phyloP scores from a whole-genome alignment of 2,113 vertebrate species.

The Ailuropoda melanoleuca region DNA sequence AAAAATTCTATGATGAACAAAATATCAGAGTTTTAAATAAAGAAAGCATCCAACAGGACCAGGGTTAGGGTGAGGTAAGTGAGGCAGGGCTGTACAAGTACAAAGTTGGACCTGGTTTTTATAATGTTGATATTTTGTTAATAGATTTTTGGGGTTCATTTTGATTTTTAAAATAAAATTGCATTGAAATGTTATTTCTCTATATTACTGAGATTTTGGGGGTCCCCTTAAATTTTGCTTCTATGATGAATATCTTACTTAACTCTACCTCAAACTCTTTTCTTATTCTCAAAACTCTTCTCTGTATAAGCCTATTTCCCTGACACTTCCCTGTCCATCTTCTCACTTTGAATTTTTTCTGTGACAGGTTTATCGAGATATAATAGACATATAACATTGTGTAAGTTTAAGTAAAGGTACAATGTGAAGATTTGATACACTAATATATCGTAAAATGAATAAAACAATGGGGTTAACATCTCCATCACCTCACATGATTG shows the following conservation, averaged over 20 bases:
- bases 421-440: not conserved
- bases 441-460: not conserved
- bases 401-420: not conserved
- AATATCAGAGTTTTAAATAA: not conserved
- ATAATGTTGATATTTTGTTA: not conserved
- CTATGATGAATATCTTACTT: not conserved
- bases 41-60: not conserved
- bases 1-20: not conserved
- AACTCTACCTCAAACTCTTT: not conserved
- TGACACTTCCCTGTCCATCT: not conserved
- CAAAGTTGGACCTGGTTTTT: not conserved
- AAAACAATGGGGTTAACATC: not conserved
- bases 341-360: not conserved
- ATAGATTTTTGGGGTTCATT: not conserved
- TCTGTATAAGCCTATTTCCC: not conserved
- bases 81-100: not conserved
- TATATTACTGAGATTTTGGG: not conserved
- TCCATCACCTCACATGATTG: not conserved
- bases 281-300: not conserved
- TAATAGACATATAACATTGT: not conserved
- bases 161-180: not conserved
- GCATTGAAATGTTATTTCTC: not conserved
- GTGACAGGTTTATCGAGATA: not conserved
- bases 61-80: not conserved
- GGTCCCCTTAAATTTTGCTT: not conserved